Percentiles rank a stretch among this genome's conserved stretches.
These are phyloP conservation scores for Elysia crispata DNA, from an alignment of 2,888 invertebrate species.

Conservation along the genomic window DNA sequence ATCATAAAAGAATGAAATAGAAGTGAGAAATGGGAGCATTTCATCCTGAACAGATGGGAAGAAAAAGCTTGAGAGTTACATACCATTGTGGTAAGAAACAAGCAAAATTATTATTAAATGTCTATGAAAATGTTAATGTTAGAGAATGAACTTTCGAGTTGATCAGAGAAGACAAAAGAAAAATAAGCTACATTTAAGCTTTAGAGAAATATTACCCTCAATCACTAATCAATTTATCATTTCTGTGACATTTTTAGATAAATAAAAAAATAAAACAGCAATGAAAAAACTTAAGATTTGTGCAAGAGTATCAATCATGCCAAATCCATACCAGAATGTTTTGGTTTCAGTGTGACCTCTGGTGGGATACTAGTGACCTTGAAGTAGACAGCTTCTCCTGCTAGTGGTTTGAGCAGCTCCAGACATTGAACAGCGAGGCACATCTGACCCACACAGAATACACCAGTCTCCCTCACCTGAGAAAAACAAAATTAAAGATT, in stretches of 20 bases:
- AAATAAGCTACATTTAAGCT: too few species aligned
- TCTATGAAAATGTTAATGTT: too few species aligned
- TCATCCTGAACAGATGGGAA: conserved; percentile 12
- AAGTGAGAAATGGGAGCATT: too few species aligned
- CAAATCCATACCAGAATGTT: conserved; percentile 52
- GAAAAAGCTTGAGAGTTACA: too few species aligned
- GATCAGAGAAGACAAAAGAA: too few species aligned
- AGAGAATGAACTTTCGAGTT: too few species aligned
- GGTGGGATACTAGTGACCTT: conserved; percentile 62
- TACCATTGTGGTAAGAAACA: too few species aligned
- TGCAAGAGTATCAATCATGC: not conserved
- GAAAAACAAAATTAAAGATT: too few species aligned
- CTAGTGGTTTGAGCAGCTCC: conserved; percentile 63
- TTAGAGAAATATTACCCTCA: not conserved
- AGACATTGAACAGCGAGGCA: conserved; percentile 59
- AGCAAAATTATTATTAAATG: too few species aligned
- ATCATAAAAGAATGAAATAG: not conserved
- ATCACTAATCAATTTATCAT: not conserved
- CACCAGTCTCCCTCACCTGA: conserved; percentile 60
- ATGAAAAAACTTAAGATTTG: not conserved
- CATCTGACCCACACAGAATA: conserved; percentile 62
- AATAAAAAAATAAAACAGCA: not conserved
- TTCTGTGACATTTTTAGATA: not conserved
- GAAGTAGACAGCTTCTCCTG: conserved; percentile 54
- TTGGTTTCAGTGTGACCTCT: conserved; percentile 59